Evolutionary conservation across 2,888 invertebrate genomes (phyloP).

Genomic region (Beris morrisii): DNA sequence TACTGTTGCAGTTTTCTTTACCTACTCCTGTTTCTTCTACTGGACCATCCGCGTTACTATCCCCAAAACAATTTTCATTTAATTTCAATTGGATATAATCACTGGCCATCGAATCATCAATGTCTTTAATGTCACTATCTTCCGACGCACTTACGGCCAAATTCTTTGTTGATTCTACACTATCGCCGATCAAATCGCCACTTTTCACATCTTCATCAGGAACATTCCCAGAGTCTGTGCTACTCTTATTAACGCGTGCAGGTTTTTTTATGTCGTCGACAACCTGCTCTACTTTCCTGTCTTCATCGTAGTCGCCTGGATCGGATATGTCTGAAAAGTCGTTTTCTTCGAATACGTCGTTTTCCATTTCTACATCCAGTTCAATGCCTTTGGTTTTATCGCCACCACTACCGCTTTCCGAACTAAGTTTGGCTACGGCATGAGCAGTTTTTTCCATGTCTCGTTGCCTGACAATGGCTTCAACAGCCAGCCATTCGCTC

Average conservation of each 20-base stretch:
- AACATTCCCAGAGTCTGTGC: constrained; percentile 55
- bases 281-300: constrained; percentile 41
- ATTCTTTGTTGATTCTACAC: constrained; percentile 48
- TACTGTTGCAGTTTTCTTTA: constrained; percentile 35
- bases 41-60: constrained; percentile 6
- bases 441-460: constrained; percentile 83
- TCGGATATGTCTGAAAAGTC: constrained; percentile 61
- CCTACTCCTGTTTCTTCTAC: constrained; percentile 17
- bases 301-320: constrained; percentile 53
- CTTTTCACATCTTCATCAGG: constrained; percentile 55
- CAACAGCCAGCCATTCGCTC: constrained; percentile 95
- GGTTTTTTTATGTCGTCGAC: constrained; percentile 45
- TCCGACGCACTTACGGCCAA: constrained; percentile 22
- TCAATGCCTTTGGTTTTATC: constrained; percentile 61
- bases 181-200: constrained; percentile 36
- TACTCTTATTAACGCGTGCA: constrained; percentile 53
- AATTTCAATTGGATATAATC: constrained; percentile 34
- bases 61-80: constrained; percentile 40
- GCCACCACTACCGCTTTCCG: constrained; percentile 65
- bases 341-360: constrained; percentile 59
- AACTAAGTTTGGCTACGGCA: constrained; percentile 81
- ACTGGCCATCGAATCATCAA: not conserved
- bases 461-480: constrained; percentile 83
- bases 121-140: not conserved
- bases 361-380: constrained; percentile 61